Percentiles rank a stretch among this genome's conserved stretches.
Conservation (phyloP, 2,797 vertebrate genomes). For the Percopsis omiscomaycus region DNA sequence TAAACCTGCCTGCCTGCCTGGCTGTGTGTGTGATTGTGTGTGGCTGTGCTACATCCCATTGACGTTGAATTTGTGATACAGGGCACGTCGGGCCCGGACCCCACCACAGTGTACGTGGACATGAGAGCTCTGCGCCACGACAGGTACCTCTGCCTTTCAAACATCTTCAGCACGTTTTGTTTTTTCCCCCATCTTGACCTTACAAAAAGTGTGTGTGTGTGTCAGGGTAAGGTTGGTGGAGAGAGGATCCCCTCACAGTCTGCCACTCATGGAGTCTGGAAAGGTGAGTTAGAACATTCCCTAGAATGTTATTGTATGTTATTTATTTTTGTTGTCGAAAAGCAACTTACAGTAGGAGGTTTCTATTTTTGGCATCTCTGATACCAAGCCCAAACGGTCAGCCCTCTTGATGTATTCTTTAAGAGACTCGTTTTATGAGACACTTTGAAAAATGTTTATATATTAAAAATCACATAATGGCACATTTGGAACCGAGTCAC, state of each 20-base stretch:
- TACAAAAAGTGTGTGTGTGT: constrained; percentile 4
- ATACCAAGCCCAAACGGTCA: too few relatives aligned
- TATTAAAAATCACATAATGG: too few relatives aligned
- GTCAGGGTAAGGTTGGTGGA: constrained; percentile 93
- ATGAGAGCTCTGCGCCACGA: constrained; percentile 97
- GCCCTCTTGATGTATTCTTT: too few relatives aligned
- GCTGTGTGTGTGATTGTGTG: constrained; percentile 8
- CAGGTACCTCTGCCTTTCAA: constrained; percentile 75
- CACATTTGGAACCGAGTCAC: too few relatives aligned
- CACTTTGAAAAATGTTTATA: too few relatives aligned
- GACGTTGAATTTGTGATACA: constrained; percentile 72
- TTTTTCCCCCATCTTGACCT: neutral
- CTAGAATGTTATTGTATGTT: too few relatives aligned
- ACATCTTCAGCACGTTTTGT: neutral
- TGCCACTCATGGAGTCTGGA: constrained; percentile 97
- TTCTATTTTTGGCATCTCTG: too few relatives aligned
- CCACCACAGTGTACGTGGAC: constrained; percentile 97
- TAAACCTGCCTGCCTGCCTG: constrained; percentile 43
- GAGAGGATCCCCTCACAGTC: constrained; percentile 94
- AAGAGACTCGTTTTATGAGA: too few relatives aligned
- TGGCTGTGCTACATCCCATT: neutral
- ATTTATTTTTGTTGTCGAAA: too few relatives aligned
- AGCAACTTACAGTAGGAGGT: too few relatives aligned
- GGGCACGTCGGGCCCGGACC: constrained; percentile 97
- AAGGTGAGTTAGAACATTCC: constrained; percentile 81